A percentile compares a stretch with the other conserved stretches of the same genome.
Conservation (phyloP, 2,113 vertebrate genomes). For the Garra rufa region DNA sequence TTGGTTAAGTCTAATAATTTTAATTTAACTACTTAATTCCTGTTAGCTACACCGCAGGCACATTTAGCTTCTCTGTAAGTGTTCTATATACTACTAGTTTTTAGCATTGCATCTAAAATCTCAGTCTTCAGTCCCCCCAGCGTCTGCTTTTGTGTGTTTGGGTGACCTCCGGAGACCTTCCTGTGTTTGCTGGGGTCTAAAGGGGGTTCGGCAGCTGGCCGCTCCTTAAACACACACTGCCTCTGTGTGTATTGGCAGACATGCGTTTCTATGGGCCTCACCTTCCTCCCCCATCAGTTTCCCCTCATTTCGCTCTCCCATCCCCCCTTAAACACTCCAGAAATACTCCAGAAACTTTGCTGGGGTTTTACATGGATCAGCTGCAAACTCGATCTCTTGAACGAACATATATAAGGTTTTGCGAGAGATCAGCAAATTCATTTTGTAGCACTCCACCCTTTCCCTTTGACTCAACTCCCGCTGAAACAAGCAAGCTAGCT, state of each 20-base stretch:
- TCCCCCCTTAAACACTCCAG: neutral
- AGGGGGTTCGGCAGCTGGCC: constrained; percentile 47
- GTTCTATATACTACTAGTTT: neutral
- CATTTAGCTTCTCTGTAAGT: neutral
- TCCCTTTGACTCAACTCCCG: constrained; percentile 37
- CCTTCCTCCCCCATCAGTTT: constrained; percentile 5
- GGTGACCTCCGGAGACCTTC: constrained; percentile 43
- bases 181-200: constrained; percentile 34
- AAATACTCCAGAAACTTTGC: neutral
- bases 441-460: constrained; percentile 35
- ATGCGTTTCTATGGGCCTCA: constrained; percentile 40
- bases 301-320: neutral
- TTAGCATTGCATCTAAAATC: constrained; percentile 6
- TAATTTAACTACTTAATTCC: neutral
- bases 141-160: constrained; percentile 26
- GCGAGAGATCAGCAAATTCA: constrained; percentile 19
- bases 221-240: constrained; percentile 45
- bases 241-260: constrained; percentile 52
- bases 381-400: constrained; percentile 41
- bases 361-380: constrained; percentile 2
- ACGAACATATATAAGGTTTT: neutral
- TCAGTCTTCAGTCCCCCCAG: constrained; percentile 16
- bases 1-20: neutral
- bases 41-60: neutral
- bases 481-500: neutral